Percentiles rank a stretch among this genome's conserved stretches.
phyloP scores from a whole-genome alignment of 92 coral and sea anemone genomes.

The Porites lobata region DNA sequence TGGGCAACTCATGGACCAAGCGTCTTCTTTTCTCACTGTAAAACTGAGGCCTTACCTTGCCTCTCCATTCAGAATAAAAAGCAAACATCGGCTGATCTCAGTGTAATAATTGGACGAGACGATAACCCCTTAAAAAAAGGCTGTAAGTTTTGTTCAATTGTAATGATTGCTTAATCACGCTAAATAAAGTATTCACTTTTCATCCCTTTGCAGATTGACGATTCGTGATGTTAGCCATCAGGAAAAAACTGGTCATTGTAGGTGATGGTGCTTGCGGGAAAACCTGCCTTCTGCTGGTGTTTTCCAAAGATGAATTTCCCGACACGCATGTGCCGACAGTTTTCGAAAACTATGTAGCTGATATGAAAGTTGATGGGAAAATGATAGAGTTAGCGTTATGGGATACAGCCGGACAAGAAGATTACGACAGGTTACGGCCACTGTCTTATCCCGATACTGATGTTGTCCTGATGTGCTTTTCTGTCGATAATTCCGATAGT shows the following conservation, averaged over 20 bases:
- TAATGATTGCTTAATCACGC: no score
- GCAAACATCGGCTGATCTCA: no score
- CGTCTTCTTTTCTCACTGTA: no score
- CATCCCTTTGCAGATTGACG: constrained; percentile 42
- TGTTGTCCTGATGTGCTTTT: constrained; percentile 95
- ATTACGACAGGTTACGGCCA: constrained; percentile 89
- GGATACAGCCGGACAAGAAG: constrained; percentile 93
- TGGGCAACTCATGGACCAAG: no score
- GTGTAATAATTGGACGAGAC: no score
- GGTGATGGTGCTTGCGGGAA: constrained; percentile 99
- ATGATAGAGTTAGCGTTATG: constrained; percentile 88
- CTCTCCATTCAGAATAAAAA: no score
- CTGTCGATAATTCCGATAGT: constrained; percentile 90
- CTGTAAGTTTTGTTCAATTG: no score
- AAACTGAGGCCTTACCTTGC: no score
- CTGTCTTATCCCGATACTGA: constrained; percentile 89
- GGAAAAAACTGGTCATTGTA: constrained; percentile 90
- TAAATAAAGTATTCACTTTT: neutral
- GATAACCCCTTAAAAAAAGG: no score
- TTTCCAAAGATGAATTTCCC: constrained; percentile 92
- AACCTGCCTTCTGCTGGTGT: constrained; percentile 92
- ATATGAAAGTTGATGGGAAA: constrained; percentile 85
- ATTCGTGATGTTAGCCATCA: constrained; percentile 79
- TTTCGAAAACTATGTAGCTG: constrained; percentile 89
- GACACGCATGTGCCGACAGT: constrained; percentile 94